phyloP scores from a whole-genome alignment of 2,113 vertebrate genomes.

The Embiotoca jacksoni region DNA sequence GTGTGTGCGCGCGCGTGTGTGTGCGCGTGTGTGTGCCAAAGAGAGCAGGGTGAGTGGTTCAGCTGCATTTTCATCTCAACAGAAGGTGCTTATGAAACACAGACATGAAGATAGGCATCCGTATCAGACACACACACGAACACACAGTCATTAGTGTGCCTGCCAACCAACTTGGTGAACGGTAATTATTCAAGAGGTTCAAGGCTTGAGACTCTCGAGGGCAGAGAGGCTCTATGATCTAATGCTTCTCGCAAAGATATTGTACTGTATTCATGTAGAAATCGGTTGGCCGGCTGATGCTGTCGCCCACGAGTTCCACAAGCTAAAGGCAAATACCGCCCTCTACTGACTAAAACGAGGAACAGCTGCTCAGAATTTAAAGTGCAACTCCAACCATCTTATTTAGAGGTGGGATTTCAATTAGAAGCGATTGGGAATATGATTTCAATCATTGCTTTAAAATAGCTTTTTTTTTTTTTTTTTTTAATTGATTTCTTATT shows the following conservation, averaged over 20 bases:
- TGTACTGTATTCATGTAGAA: constrained; percentile 54
- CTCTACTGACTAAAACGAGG: constrained; percentile 55
- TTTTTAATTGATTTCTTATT: background rate
- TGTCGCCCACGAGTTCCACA: background rate
- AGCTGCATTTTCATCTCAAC: constrained; percentile 55
- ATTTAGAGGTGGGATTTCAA: background rate
- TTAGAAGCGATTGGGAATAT: background rate
- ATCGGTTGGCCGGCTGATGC: constrained; percentile 17
- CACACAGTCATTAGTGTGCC: constrained; percentile 58
- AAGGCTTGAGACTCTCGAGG: constrained; percentile 51
- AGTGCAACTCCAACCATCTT: constrained; percentile 35
- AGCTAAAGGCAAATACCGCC: constrained; percentile 33
- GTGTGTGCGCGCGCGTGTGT: constrained; percentile 10
- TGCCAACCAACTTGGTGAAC: constrained; percentile 61
- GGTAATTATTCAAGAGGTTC: constrained; percentile 74
- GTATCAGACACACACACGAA: constrained; percentile 44
- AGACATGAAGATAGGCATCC: constrained; percentile 41
- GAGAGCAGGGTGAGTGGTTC: constrained; percentile 3
- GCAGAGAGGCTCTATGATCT: constrained; percentile 52
- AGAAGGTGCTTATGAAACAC: constrained; percentile 65
- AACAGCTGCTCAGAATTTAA: constrained; percentile 28
- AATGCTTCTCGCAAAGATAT: constrained; percentile 40
- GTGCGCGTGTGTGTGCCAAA: constrained; percentile 14
- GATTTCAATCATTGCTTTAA: background rate
- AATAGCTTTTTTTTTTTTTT: too few species aligned